phyloP scores from a whole-genome alignment of 2,888 invertebrate species.

The Dyspetes luteomarginatus region DNA sequence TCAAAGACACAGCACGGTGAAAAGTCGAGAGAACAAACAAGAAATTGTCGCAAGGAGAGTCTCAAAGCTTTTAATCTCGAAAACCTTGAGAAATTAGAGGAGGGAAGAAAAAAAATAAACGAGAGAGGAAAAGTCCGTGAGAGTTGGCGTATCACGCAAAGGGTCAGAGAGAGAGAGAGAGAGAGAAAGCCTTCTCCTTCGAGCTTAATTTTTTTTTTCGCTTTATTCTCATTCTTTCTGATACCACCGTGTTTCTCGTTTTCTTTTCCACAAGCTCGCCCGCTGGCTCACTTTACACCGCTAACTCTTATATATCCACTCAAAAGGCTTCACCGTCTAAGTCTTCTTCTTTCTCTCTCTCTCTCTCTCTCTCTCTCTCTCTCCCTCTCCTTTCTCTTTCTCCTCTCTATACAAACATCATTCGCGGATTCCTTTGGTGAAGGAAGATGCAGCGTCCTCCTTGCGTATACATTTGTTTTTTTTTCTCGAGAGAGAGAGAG shows the following conservation, averaged over 20 bases:
- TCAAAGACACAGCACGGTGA: not conserved
- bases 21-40: constrained; percentile 21
- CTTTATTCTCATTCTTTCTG: constrained; percentile 18
- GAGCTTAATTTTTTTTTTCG: not conserved
- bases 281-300: constrained; percentile 46
- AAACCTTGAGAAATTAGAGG: constrained; percentile 70
- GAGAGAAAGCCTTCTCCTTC: constrained; percentile 18
- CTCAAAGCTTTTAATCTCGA: constrained; percentile 71
- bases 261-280: constrained; percentile 33
- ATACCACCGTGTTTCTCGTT: constrained; percentile 10
- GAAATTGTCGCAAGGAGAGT: constrained; percentile 46
- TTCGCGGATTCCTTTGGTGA: constrained; percentile 72
- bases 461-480: constrained; percentile 45
- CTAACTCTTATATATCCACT: constrained; percentile 55
- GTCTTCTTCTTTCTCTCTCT: constrained; percentile 26
- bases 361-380: constrained; percentile 16
- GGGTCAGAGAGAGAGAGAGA: not conserved
- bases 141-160: constrained; percentile 24
- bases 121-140: constrained; percentile 68
- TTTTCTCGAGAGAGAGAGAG: constrained; percentile 61
- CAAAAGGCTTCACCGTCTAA: constrained; percentile 51
- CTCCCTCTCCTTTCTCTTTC: constrained; percentile 23
- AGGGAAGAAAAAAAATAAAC: constrained; percentile 50
- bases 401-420: constrained; percentile 73
- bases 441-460: constrained; percentile 66